phyloP scores from a whole-genome alignment of 30 jellyfish, hydroid and myxozoan species.

The Chrysaora quinquecirrha region DNA sequence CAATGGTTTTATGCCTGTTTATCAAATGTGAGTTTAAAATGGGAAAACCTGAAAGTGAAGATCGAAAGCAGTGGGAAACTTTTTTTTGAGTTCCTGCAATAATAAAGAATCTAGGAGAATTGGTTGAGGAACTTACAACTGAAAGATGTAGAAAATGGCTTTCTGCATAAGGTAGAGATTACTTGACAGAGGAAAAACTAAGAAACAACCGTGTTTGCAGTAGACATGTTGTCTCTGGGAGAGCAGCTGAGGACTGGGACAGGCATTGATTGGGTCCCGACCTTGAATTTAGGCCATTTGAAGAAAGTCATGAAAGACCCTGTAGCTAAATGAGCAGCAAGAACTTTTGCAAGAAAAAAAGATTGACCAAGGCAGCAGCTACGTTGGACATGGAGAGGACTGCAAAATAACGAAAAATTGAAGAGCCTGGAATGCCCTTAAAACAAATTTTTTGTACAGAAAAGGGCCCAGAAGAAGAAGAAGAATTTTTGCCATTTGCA shows the following conservation, averaged over 20 bases:
- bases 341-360: conserved; percentile 7
- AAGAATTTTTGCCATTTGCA: not conserved
- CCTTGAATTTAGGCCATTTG: conserved; percentile 9
- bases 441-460: not conserved
- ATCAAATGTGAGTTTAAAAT: not conserved
- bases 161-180: not conserved
- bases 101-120: conserved; percentile 12
- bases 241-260: conserved; percentile 17
- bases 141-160: conserved; percentile 19
- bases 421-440: not conserved
- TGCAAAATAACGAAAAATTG: not conserved
- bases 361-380: not conserved
- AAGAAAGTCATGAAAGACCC: not conserved
- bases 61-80: not conserved
- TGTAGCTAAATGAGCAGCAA: conserved; percentile 12
- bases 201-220: conserved; percentile 22
- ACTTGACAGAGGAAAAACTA: conserved; percentile 6
- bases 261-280: conserved; percentile 5
- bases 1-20: conserved; percentile 16
- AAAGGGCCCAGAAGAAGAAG: conserved; percentile 1
- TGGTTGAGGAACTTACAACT: conserved; percentile 7
- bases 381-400: conserved; percentile 11
- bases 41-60: not conserved
- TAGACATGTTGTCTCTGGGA: conserved; percentile 23
- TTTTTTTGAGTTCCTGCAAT: conserved; percentile 6